phyloP scores from a whole-genome alignment of 2,888 invertebrate species.

The Dione vanillae region DNA sequence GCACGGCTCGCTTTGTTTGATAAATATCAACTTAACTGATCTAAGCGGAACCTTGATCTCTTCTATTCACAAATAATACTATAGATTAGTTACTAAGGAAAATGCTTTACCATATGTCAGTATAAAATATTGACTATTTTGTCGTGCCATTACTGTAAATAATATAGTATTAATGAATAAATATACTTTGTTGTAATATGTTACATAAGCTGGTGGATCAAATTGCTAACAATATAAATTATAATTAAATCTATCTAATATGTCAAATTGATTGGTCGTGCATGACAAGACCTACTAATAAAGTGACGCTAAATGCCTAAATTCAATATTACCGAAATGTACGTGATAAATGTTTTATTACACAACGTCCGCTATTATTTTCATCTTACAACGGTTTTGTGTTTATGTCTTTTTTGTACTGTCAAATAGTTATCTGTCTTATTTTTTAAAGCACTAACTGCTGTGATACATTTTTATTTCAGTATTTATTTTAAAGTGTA shows the following conservation, averaged over 20 bases:
- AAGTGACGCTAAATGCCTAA: conserved; percentile 18
- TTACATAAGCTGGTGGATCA: conserved; percentile 6
- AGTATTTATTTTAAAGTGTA: not conserved
- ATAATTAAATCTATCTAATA: conserved; percentile 22
- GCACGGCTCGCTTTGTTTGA: conserved; percentile 72
- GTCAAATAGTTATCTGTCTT: conserved; percentile 1
- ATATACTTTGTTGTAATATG: conserved; percentile 1
- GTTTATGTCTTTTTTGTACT: not conserved
- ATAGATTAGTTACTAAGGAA: conserved; percentile 45
- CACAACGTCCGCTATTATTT: conserved; percentile 11
- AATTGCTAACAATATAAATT: conserved; percentile 21
- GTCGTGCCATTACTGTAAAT: not conserved
- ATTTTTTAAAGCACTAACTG: not conserved
- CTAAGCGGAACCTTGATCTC: conserved; percentile 61
- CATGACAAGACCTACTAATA: conserved; percentile 22
- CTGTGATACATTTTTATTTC: not conserved
- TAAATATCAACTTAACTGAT: conserved; percentile 65
- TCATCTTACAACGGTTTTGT: conserved; percentile 14
- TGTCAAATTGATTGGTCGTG: conserved; percentile 13
- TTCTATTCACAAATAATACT: conserved; percentile 70
- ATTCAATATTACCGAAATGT: conserved; percentile 12
- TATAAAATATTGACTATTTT: not conserved
- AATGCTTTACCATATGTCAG: not conserved
- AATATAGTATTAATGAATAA: conserved; percentile 1
- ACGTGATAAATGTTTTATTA: conserved; percentile 24